Evolutionary conservation across 1,140 invertebrate species (phyloP), one percentile per base, ranked within the genome.

Genomic region (Trachymyrmex cornetzi): DNA sequence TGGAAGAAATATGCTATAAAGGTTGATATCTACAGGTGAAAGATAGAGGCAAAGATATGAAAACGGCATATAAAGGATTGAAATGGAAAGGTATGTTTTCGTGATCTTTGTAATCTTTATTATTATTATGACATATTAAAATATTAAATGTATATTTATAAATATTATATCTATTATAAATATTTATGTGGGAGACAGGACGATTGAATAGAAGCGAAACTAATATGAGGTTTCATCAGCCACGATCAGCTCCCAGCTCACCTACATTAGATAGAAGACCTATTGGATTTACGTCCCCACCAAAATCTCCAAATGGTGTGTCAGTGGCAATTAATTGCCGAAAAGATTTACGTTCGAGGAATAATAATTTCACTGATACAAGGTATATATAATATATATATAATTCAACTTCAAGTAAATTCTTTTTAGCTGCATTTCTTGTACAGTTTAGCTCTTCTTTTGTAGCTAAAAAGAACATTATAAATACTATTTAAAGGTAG

Each of bases 61-160:
- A 97, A 91, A 97, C 97, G 75, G 97, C 96, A 14, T 97, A 97
- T 88, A 97, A 97, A 94, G 97, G 97, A 44, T 94, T 98, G 67
- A 96, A 97, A 90, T 97, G 96, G 90, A 97, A 97, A 94, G 96
- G 96, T 94, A 14, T 87, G 12, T 82, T 61, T 72, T 69, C 34
- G 80, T 87, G 3, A 19, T n/a, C 38, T 44, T 44, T 44, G 19
- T 75, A 67, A 57, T 63, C 2, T n/a, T 82, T 80, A 53, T 69
- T 53, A 44, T 69, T 55, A 57, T 38, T 22, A 38, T 44, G 38
- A 44, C 57, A 48, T 63, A 57, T 69, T 77, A 24, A 44, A 61
- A 59, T 55, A 64, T 66, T 48, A 30, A 50, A 69, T 69, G 6
- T 34, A 7, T 34, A 34, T 34, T 34, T 34, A 34, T 34, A 7